Conservation (phyloP, 2,888 invertebrate genomes). For the Drosophila ochracea region DNA sequence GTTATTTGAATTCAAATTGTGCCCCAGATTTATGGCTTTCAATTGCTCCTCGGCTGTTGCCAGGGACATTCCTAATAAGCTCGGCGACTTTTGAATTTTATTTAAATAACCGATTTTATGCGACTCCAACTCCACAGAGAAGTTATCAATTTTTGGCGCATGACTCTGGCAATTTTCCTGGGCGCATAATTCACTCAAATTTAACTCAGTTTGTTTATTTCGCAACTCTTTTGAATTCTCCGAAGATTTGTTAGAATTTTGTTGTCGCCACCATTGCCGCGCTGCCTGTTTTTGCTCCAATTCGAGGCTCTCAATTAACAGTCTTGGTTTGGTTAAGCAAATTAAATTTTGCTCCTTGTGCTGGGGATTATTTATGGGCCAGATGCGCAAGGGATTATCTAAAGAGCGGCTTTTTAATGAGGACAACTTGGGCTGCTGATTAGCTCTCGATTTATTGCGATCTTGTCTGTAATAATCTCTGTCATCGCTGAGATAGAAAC, state of each 20-base stretch:
- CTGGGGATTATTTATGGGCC: constrained; percentile 1
- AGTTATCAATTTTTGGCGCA: background rate
- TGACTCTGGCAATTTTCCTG: background rate
- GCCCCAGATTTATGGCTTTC: constrained; percentile 1
- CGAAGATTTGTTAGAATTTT: background rate
- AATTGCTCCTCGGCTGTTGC: constrained; percentile 5
- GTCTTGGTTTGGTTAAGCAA: constrained; percentile 23
- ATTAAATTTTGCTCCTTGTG: constrained; percentile 18
- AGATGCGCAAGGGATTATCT: constrained; percentile 10
- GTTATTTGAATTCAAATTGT: background rate
- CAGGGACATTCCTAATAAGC: constrained; percentile 4
- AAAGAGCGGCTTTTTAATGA: background rate
- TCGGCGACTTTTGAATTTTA: background rate
- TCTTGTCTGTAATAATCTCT: background rate
- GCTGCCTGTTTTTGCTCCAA: background rate
- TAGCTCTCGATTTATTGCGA: background rate
- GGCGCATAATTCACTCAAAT: background rate
- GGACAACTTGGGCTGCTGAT: background rate
- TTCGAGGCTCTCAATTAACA: constrained; percentile 16
- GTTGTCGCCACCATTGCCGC: background rate
- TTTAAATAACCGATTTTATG: background rate
- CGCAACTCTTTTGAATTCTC: background rate
- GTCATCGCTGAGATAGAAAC: background rate
- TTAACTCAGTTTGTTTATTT: background rate
- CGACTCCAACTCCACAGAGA: background rate